Evolutionary conservation across 2,113 vertebrate genomes (phyloP).

Genomic region (Fukomys damarensis): DNA sequence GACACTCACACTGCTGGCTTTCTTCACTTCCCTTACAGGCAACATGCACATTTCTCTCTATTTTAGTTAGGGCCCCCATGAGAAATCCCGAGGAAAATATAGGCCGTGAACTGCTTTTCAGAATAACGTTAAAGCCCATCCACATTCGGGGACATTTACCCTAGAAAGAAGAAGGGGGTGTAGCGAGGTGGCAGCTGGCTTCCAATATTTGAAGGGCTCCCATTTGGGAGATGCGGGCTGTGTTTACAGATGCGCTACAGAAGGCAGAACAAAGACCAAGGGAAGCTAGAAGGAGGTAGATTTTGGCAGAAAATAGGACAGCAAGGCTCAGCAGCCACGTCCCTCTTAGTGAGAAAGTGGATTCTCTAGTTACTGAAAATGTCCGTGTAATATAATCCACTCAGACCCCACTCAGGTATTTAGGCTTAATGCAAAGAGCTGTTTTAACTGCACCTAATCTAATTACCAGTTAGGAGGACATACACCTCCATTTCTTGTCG

Average conservation of each 20-base stretch:
- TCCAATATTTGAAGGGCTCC: neutral
- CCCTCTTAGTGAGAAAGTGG: neutral
- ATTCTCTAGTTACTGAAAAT: neutral
- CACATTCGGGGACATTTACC: neutral
- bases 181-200: neutral
- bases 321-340: neutral
- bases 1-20: neutral
- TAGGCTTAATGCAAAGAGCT: neutral
- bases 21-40: neutral
- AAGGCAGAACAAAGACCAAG: neutral
- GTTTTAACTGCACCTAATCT: neutral
- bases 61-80: neutral
- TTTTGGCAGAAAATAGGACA: neutral
- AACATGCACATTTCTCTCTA: neutral
- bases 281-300: neutral
- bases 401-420: neutral
- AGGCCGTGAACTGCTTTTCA: neutral
- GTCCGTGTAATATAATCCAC: neutral
- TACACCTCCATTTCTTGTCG: neutral
- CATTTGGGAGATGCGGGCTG: neutral
- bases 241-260: neutral
- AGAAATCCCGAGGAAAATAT: neutral
- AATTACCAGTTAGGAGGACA: neutral
- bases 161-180: neutral
- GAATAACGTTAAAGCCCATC: neutral